Evolutionary conservation across 2,797 vertebrate species (phyloP).

Genomic region (Falco novaeseelandiae): DNA sequence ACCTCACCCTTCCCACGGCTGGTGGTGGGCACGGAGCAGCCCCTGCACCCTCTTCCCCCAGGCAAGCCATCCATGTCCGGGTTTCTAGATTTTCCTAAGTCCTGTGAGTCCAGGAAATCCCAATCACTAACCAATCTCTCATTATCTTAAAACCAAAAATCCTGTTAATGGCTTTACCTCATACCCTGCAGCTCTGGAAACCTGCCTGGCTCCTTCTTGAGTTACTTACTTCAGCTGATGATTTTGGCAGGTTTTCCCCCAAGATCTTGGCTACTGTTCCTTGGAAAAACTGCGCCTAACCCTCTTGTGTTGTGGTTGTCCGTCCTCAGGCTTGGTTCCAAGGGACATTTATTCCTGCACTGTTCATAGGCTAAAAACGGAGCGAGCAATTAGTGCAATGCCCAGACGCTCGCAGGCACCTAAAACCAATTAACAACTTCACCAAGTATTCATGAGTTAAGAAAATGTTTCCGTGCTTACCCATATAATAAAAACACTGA

Average conservation of each 20-base stretch:
- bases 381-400: not conserved
- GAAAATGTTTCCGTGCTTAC: not conserved
- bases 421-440: not conserved
- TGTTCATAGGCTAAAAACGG: not conserved
- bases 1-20: not conserved
- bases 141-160: slow-evolving; percentile 54
- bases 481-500: not conserved
- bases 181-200: slow-evolving; percentile 37
- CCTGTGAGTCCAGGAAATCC: slow-evolving; percentile 12
- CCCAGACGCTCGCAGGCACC: not conserved
- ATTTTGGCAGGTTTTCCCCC: slow-evolving; percentile 30
- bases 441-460: not conserved
- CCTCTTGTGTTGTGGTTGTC: not conserved
- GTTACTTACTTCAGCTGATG: slow-evolving; percentile 64
- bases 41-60: not conserved
- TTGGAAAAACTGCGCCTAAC: not conserved
- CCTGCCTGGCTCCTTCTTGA: slow-evolving; percentile 39
- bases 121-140: slow-evolving; percentile 1
- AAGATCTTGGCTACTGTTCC: slow-evolving; percentile 17
- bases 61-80: rapidly evolving
- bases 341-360: not conserved
- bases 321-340: not conserved
- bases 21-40: not conserved
- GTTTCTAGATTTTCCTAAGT: slow-evolving; percentile 21
- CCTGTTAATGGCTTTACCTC: slow-evolving; percentile 51